These are phyloP conservation scores for Rhabdophis nuchalis DNA, from an alignment of 2,797 vertebrate species.

Conservation along the genomic window DNA sequence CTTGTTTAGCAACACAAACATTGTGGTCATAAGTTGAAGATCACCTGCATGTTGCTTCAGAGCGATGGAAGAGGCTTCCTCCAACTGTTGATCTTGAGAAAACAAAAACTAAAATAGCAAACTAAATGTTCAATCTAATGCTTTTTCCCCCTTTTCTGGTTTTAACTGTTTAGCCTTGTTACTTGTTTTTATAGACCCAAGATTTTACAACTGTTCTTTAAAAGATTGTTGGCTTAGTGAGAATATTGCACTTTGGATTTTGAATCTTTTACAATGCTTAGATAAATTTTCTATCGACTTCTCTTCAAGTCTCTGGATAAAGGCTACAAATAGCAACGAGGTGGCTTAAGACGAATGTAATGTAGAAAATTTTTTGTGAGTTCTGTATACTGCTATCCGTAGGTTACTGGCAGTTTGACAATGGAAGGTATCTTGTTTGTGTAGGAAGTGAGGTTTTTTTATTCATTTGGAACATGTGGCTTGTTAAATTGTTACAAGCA, in stretches of 20 bases:
- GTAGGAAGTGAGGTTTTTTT: background rate
- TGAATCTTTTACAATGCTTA: background rate
- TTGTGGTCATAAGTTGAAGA: background rate
- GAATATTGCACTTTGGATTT: background rate
- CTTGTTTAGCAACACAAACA: background rate
- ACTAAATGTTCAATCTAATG: background rate
- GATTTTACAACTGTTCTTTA: background rate
- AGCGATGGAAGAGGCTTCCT: background rate
- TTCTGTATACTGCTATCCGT: background rate
- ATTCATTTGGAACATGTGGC: background rate
- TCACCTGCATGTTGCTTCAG: background rate
- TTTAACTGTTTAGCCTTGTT: background rate
- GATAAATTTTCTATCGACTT: background rate
- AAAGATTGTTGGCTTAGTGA: background rate
- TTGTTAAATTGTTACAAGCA: background rate
- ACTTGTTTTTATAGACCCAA: background rate
- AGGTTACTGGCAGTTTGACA: background rate
- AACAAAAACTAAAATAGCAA: background rate
- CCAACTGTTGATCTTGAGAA: background rate
- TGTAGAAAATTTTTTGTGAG: slow-evolving; percentile 2
- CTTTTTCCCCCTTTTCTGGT: background rate
- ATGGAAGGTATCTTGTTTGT: background rate
- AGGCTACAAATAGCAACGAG: background rate
- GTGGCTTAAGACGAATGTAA: background rate
- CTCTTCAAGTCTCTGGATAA: background rate